Percentiles rank a stretch among this genome's conserved stretches.
phyloP scores from a whole-genome alignment of 1,140 invertebrate genomes.

The Magallana gigas region DNA sequence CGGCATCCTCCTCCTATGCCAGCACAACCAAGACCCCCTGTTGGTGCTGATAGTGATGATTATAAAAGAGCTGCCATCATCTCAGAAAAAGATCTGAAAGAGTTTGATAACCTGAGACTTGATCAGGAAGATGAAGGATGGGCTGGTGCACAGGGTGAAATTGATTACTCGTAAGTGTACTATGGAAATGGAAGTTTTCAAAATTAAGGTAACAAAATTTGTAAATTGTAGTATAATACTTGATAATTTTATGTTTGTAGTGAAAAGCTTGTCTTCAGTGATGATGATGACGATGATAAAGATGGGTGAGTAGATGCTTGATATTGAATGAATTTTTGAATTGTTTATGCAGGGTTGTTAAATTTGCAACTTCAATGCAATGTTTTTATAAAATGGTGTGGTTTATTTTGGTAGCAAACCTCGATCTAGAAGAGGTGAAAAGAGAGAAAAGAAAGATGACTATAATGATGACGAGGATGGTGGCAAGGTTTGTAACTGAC shows the following conservation, averaged over 20 bases:
- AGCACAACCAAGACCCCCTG: constrained; percentile 48
- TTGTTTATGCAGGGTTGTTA: background rate
- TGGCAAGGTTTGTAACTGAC: background rate
- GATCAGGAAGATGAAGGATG: constrained; percentile 89
- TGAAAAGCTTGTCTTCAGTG: constrained; percentile 95
- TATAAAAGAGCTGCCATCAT: constrained; percentile 89
- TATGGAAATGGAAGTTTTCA: too few species aligned
- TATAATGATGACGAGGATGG: constrained; percentile 7
- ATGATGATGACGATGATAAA: constrained; percentile 85
- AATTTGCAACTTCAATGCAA: too few species aligned
- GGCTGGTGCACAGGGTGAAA: constrained; percentile 92
- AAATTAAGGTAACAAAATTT: too few species aligned
- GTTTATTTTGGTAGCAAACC: background rate
- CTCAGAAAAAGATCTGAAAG: constrained; percentile 93
- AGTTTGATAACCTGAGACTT: constrained; percentile 90
- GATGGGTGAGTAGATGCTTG: constrained; percentile 4
- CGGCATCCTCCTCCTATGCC: constrained; percentile 70
- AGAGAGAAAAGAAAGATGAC: background rate
- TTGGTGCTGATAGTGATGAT: constrained; percentile 57
- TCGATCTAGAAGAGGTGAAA: background rate
- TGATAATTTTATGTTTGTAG: constrained; percentile 77
- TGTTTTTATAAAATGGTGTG: too few species aligned
- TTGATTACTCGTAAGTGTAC: constrained; percentile 90
- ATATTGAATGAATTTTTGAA: background rate
- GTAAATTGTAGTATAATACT: too few species aligned